phyloP scores from a whole-genome alignment of 2,113 vertebrate species.

The Proterorhinus semilunaris region DNA sequence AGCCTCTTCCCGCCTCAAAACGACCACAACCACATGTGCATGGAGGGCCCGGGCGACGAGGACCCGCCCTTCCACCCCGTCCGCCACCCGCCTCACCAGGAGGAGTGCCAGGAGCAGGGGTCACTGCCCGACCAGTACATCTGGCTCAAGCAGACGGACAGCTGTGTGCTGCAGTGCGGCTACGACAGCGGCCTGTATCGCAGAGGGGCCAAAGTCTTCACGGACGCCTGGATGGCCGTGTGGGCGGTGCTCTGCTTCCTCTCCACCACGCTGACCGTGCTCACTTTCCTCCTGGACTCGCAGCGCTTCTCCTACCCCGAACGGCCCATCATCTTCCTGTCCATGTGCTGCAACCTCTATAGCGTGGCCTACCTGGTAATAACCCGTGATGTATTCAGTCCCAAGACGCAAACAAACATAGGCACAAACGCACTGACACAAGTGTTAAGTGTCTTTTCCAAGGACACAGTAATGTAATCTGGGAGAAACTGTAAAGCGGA shows the following conservation, averaged over 20 bases:
- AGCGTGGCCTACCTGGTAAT: conserved; percentile 94
- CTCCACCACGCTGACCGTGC: conserved; percentile 94
- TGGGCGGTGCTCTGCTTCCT: conserved; percentile 98
- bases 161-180: conserved; percentile 91
- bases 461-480: not conserved
- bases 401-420: not conserved
- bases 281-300: conserved; percentile 97
- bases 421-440: not conserved
- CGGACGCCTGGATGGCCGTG: conserved; percentile 97
- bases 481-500: not conserved
- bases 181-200: conserved; percentile 93
- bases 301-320: conserved; percentile 97
- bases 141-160: conserved; percentile 93
- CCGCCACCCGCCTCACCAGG: conserved; percentile 86
- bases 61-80: conserved; percentile 83
- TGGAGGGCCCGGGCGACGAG: conserved; percentile 96
- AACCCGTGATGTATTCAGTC: too few relatives aligned
- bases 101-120: conserved; percentile 88
- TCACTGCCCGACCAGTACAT: conserved; percentile 88
- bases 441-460: not conserved
- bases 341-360: conserved; percentile 99
- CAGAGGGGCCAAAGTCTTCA: conserved; percentile 91
- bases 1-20: conserved; percentile 97
- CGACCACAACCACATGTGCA: conserved; percentile 99
- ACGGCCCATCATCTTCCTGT: conserved; percentile 97